Conservation (phyloP, 35 echinoderm and acorn worm genomes). For the Chiridota heheva region DNA sequence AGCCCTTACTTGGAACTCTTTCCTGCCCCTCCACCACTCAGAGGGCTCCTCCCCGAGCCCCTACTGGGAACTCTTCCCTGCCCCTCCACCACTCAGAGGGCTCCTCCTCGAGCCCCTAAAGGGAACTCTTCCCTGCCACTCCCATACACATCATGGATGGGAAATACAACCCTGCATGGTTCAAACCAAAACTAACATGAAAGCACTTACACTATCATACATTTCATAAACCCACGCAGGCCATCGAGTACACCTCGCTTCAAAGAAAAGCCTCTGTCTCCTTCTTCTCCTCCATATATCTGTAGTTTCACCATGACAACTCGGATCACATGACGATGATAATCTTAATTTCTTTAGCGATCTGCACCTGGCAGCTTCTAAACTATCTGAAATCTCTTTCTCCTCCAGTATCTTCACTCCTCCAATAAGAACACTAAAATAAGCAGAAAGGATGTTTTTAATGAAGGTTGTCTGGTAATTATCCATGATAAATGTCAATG, state of each 20-base stretch:
- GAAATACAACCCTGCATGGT: too few species aligned
- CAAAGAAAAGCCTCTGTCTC: slow-evolving; percentile 57
- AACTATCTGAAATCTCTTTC: slow-evolving; percentile 39
- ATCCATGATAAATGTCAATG: too few species aligned
- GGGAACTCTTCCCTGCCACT: too few species aligned
- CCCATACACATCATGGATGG: too few species aligned
- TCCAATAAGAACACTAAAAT: slow-evolving; percentile 72
- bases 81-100: not conserved
- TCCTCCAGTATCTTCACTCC: slow-evolving; percentile 83
- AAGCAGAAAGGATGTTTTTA: not conserved
- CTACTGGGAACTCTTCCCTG: not conserved
- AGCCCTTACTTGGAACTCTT: too few species aligned
- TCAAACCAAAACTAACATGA: too few species aligned
- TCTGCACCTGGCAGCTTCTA: slow-evolving; percentile 41
- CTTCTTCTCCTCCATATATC: slow-evolving; percentile 54
- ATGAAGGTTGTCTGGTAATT: not conserved
- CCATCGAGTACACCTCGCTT: slow-evolving; percentile 67
- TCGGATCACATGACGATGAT: not conserved
- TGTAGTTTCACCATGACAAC: slow-evolving; percentile 17
- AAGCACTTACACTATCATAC: slow-evolving; percentile 93
- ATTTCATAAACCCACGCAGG: slow-evolving; percentile 93
- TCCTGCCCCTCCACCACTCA: too few species aligned
- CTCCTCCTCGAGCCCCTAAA: not conserved
- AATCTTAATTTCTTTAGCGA: slow-evolving; percentile 54
- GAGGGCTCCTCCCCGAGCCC: not conserved